Evolutionary conservation across 1,140 invertebrate species (phyloP).

Genomic region (Diorhabda sublineata): DNA sequence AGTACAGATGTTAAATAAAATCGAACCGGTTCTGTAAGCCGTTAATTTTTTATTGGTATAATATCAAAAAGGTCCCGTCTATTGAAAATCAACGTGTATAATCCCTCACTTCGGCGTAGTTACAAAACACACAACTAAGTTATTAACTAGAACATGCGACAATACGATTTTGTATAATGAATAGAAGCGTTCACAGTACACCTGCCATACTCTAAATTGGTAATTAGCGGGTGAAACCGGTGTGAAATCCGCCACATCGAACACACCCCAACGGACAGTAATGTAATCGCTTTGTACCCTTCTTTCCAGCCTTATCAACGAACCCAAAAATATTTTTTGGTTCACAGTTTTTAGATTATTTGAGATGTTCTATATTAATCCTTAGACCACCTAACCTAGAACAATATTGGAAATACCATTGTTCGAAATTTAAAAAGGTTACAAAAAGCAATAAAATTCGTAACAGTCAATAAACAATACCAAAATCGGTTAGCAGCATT

Average conservation of each 20-base stretch:
- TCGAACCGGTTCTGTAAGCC: too few species aligned
- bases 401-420: too few species aligned
- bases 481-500: too few species aligned
- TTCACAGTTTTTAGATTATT: not conserved
- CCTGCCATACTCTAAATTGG: conserved; percentile 45
- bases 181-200: conserved; percentile 39
- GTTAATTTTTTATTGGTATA: not conserved
- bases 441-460: too few species aligned
- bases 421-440: too few species aligned
- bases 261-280: conserved; percentile 42
- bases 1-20: too few species aligned
- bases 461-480: too few species aligned
- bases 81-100: not conserved
- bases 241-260: conserved; percentile 45
- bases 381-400: too few species aligned
- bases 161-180: conserved; percentile 39
- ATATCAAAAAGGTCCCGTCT: not conserved
- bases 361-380: too few species aligned
- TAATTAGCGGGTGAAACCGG: conserved; percentile 47
- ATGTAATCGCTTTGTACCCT: conserved; percentile 16
- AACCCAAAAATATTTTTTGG: not conserved
- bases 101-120: not conserved
- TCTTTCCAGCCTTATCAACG: not conserved
- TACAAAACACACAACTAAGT: conserved; percentile 30
- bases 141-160: conserved; percentile 38